A percentile compares a stretch with the other conserved stretches of the same genome.
These are phyloP conservation scores for Myripristis jacobus DNA, from an alignment of 2,797 vertebrate species.

Conservation along the genomic window DNA sequence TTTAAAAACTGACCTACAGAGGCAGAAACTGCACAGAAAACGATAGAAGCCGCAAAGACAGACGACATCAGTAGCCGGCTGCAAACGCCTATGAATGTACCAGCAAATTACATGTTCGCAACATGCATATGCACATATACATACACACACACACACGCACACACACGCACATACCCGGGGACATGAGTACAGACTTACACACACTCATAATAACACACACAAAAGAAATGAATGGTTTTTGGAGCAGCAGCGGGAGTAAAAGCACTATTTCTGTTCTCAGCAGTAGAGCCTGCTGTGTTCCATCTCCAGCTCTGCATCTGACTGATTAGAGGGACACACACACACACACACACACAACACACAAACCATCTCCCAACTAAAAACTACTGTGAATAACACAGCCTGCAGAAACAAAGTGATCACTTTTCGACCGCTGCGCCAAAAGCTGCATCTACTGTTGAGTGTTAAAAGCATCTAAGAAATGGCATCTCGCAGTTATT, in stretches of 20 bases:
- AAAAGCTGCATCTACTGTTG: conserved; percentile 14
- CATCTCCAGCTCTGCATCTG: conserved; percentile 49
- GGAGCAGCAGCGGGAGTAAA: conserved; percentile 60
- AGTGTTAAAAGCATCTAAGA: conserved; percentile 42
- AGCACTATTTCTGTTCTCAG: conserved; percentile 57
- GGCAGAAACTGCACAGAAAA: background rate
- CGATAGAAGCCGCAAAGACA: background rate
- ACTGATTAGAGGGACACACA: conserved; percentile 40
- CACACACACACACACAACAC: conserved; percentile 1
- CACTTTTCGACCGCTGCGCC: background rate
- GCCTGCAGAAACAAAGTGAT: conserved; percentile 3
- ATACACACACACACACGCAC: background rate
- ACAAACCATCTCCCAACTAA: background rate
- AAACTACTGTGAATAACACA: conserved; percentile 27
- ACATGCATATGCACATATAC: background rate
- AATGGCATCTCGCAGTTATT: background rate
- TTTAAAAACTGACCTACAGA: conserved; percentile 7
- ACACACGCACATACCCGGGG: background rate
- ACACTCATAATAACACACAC: background rate
- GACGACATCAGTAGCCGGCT: background rate
- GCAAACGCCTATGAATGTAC: no score
- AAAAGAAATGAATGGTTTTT: conserved; percentile 24
- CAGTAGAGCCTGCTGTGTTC: conserved; percentile 51
- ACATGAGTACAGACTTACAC: background rate
- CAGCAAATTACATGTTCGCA: no score